Evolutionary conservation across 53 echinoderm and acorn worm species (phyloP).

Genomic region (Echinarachnius parma): DNA sequence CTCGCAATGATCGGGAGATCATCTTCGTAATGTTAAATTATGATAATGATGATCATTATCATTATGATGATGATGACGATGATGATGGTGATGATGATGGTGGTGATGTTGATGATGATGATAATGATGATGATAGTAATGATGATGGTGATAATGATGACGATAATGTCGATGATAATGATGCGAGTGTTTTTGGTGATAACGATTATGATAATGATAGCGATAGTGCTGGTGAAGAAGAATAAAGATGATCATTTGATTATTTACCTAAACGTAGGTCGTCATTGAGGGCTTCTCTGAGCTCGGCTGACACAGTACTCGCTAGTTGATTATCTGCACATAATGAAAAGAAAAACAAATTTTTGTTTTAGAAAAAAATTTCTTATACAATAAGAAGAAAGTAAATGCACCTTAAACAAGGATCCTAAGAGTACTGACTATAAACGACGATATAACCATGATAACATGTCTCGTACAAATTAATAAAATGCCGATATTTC

Average conservation of each 20-base stretch:
- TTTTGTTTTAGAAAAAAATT: not conserved
- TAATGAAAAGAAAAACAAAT: not conserved
- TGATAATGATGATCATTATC: conserved; percentile 4
- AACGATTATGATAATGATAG: no score
- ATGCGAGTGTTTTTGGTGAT: no score
- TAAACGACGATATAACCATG: no score
- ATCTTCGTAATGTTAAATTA: no score
- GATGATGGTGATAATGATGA: not conserved
- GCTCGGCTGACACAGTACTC: conserved; percentile 17
- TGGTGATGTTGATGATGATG: not conserved
- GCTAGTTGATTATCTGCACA: conserved; percentile 36
- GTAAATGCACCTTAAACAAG: not conserved
- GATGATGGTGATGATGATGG: conserved; percentile 1
- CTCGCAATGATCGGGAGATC: no score
- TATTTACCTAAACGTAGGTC: conserved; percentile 44
- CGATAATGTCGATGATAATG: no score
- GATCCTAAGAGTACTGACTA: no score
- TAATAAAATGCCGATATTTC: no score
- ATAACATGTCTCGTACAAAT: no score
- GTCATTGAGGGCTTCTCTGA: conserved; percentile 45
- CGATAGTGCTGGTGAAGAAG: not conserved
- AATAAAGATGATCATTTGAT: not conserved
- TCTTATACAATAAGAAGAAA: not conserved
- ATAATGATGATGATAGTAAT: not conserved
- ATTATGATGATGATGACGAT: conserved; percentile 6